Conservation (phyloP, 64 coral and sea anemone species). For the Montipora foliosa region DNA sequence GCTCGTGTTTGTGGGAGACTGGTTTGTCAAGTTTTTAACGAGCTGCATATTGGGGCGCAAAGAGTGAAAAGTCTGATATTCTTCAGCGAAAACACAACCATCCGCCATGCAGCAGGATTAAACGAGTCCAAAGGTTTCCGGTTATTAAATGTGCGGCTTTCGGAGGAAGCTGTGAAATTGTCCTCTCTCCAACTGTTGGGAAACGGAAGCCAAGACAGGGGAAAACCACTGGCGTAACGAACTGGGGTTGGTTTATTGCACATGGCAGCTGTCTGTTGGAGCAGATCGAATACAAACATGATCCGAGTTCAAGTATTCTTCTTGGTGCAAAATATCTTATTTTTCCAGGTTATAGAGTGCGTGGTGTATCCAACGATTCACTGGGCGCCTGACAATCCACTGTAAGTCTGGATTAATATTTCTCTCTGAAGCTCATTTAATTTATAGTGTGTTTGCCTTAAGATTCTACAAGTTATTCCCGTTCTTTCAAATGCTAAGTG, state of each 20-base stretch:
- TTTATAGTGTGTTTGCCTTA: conserved; percentile 8
- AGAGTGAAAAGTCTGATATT: conserved; percentile 19
- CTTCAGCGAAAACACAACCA: conserved; percentile 18
- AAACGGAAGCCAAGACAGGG: conserved; percentile 24
- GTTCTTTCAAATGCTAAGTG: background rate
- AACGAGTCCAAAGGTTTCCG: conserved; percentile 37
- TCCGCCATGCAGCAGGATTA: conserved; percentile 11
- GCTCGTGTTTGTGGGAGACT: background rate
- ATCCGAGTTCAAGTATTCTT: background rate
- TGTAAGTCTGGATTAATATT: conserved; percentile 45
- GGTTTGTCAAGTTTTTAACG: background rate
- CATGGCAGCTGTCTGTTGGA: background rate
- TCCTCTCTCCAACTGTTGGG: conserved; percentile 35
- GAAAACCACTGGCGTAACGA: conserved; percentile 29
- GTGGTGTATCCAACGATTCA: conserved; percentile 52
- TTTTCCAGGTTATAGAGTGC: conserved; percentile 21
- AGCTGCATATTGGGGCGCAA: conserved; percentile 2
- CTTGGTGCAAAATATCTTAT: background rate
- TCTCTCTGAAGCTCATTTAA: conserved; percentile 3
- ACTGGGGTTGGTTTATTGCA: background rate
- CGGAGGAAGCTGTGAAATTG: conserved; percentile 45
- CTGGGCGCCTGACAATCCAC: conserved; percentile 66
- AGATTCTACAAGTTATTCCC: background rate
- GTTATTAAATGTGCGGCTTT: conserved; percentile 12
- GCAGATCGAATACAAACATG: background rate